These are phyloP conservation scores for Oscheius sp. DNA, from an alignment of 1,140 invertebrate genomes.

Conservation along the genomic window DNA sequence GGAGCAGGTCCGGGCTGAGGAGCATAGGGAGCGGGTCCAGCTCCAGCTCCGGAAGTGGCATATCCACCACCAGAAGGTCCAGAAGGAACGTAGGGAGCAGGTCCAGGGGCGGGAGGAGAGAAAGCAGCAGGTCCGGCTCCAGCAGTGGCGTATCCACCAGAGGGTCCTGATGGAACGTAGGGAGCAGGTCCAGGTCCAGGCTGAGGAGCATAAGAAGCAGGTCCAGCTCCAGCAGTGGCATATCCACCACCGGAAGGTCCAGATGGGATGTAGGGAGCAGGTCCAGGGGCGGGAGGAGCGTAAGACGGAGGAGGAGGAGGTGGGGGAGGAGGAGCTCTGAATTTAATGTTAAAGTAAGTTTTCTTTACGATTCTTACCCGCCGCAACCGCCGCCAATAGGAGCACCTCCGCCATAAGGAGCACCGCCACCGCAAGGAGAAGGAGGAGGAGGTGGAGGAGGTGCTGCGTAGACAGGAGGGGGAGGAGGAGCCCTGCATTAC, in stretches of 20 bases:
- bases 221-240: too few relatives aligned
- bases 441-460: not conserved
- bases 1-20: too few relatives aligned
- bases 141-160: not conserved
- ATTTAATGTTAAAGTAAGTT: too few relatives aligned
- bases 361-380: too few relatives aligned
- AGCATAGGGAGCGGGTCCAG: too few relatives aligned
- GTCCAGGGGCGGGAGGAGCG: too few relatives aligned
- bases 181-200: not conserved
- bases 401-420: too few relatives aligned
- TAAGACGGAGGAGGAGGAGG: too few relatives aligned
- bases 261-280: not conserved
- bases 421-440: not conserved
- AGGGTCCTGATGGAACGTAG: not conserved
- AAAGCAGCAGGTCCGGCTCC: too few relatives aligned
- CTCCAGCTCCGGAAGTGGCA: too few relatives aligned
- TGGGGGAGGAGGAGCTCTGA: too few relatives aligned
- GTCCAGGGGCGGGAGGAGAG: not conserved
- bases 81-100: not conserved
- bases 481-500: not conserved
- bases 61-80: too few relatives aligned
- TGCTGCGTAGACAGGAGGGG: not conserved
- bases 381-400: not conserved
- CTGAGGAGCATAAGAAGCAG: conserved; percentile 9
- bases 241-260: not conserved